These are phyloP conservation scores for Fundulus diaphanus DNA, from an alignment of 2,797 vertebrate genomes.

Conservation along the genomic window DNA sequence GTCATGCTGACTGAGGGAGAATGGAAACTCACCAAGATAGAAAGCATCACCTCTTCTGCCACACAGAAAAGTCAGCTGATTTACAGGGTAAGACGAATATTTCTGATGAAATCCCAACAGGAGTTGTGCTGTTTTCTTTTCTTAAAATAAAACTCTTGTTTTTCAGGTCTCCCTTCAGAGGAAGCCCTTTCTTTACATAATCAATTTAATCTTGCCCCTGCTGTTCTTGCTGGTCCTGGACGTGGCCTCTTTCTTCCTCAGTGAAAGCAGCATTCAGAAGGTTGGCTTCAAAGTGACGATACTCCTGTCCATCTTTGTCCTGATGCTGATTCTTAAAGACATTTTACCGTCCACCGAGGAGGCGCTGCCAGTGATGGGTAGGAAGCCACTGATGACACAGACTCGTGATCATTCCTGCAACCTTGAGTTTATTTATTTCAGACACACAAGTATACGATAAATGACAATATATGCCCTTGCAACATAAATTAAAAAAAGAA, in stretches of 20 bases:
- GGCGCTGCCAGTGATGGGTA: conserved; percentile 81
- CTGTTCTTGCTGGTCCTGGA: conserved; percentile 81
- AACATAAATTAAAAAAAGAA: too few relatives aligned
- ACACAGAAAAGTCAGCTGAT: rapidly evolving
- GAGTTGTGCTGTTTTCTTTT: neutral
- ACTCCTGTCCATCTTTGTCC: conserved; percentile 83
- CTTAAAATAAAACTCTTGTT: neutral
- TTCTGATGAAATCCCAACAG: rapidly evolving
- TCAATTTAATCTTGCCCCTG: conserved; percentile 82
- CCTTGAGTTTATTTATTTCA: too few relatives aligned
- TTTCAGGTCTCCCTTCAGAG: conserved; percentile 49
- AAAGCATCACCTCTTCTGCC: rapidly evolving
- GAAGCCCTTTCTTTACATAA: conserved; percentile 67
- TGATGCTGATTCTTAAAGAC: conserved; percentile 85
- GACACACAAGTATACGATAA: too few relatives aligned
- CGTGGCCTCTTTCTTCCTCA: conserved; percentile 79
- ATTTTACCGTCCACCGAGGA: conserved; percentile 84
- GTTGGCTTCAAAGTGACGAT: conserved; percentile 85
- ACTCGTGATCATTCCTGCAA: conserved; percentile 2
- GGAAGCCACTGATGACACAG: neutral
- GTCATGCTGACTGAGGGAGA: conserved; percentile 63
- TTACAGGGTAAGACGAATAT: conserved; percentile 32
- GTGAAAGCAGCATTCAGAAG: conserved; percentile 76
- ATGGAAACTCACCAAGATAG: conserved; percentile 50
- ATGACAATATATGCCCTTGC: too few relatives aligned